These are phyloP conservation scores for Cataglyphis cursor DNA, from an alignment of 2,888 invertebrate species.

Conservation along the genomic window DNA sequence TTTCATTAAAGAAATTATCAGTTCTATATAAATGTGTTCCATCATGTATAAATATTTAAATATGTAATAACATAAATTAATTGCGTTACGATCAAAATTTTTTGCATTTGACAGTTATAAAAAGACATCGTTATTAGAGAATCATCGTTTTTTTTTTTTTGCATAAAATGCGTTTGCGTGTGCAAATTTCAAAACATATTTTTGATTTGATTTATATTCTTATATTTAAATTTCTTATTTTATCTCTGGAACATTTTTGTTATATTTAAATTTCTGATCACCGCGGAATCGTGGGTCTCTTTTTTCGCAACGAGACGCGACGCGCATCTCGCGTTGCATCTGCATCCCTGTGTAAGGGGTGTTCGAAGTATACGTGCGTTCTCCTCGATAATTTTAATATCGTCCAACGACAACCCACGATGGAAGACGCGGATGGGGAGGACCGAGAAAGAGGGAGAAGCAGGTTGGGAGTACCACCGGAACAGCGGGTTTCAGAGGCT, in stretches of 20 bases:
- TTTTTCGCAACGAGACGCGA: background rate
- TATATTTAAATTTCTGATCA: background rate
- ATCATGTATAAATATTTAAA: background rate
- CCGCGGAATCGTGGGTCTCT: background rate
- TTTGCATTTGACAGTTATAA: background rate
- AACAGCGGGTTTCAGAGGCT: slow-evolving; percentile 81
- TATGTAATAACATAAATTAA: background rate
- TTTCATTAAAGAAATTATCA: background rate
- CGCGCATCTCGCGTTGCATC: background rate
- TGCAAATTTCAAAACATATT: background rate
- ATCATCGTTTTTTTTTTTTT: background rate
- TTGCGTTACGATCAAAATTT: background rate
- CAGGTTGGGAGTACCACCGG: slow-evolving; percentile 63
- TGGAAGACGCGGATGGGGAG: slow-evolving; percentile 43
- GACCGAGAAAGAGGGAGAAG: background rate
- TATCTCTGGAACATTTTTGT: too few species aligned
- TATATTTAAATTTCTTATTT: background rate
- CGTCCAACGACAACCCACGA: slow-evolving; percentile 44
- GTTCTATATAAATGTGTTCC: background rate
- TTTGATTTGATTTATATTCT: background rate
- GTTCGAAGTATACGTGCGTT: slow-evolving; percentile 40
- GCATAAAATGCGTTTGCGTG: background rate
- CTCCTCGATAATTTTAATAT: slow-evolving; percentile 64
- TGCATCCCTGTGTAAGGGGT: slow-evolving; percentile 43
- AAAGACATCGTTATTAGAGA: too few species aligned